A percentile compares a stretch with the other conserved stretches of the same genome.
These are phyloP conservation scores for Desmophyllum pertusum DNA, from an alignment of 92 coral and sea anemone species.

Conservation along the genomic window DNA sequence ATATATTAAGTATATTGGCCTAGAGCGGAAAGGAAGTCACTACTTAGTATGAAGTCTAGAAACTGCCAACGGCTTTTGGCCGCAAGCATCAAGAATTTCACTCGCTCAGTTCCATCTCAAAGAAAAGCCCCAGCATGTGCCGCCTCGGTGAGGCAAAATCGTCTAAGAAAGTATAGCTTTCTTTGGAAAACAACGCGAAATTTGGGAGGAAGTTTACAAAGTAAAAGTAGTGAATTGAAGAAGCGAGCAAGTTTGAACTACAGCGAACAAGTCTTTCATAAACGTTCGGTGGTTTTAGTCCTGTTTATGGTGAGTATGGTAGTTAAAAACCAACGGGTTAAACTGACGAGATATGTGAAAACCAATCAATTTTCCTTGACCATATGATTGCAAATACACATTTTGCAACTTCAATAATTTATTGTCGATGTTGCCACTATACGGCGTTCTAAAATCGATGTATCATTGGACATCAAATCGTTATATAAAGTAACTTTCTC, in stretches of 20 bases:
- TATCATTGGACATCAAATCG: neutral
- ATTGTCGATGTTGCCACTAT: neutral
- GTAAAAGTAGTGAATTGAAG: neutral
- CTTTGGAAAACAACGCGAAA: neutral
- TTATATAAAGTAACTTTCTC: neutral
- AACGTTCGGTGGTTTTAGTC: no score
- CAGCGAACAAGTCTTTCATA: neutral
- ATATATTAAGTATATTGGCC: constrained; percentile 19
- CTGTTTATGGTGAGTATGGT: constrained; percentile 3
- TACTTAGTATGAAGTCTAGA: neutral
- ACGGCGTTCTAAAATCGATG: neutral
- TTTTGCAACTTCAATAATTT: neutral
- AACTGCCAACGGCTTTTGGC: neutral
- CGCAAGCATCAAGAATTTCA: neutral
- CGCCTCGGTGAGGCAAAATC: neutral
- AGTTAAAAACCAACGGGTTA: neutral
- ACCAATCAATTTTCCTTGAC: neutral
- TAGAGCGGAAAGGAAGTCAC: neutral
- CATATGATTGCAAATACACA: neutral
- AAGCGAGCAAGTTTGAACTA: neutral
- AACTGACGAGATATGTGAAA: neutral
- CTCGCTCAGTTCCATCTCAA: neutral
- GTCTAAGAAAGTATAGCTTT: neutral
- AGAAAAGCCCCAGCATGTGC: neutral
- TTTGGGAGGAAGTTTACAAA: neutral